These are phyloP conservation scores for Sebastes melanostomus DNA, from an alignment of 2,797 vertebrate genomes.

Conservation along the genomic window DNA sequence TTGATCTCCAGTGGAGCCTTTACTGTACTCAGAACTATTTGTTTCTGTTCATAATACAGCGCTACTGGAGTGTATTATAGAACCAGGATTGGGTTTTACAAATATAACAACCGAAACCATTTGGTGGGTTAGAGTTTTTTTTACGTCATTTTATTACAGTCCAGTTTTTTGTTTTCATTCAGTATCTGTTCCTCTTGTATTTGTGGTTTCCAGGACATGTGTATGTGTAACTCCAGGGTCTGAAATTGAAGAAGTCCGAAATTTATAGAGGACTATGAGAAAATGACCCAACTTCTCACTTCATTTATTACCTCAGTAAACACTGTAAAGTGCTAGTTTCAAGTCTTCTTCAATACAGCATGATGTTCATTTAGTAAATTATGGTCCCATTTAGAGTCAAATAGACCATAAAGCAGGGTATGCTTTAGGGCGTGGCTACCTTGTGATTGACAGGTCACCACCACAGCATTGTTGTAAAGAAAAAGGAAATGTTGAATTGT, in stretches of 20 bases:
- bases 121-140: not conserved
- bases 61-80: not conserved
- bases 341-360: not conserved
- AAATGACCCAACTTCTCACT: not conserved
- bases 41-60: slow-evolving; percentile 10
- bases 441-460: no score
- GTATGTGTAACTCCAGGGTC: no score
- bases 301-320: not conserved
- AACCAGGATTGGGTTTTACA: slow-evolving; percentile 6
- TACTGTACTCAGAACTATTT: slow-evolving; percentile 8
- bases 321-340: not conserved
- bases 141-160: not conserved
- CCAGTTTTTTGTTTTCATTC: not conserved
- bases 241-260: not conserved
- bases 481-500: not conserved
- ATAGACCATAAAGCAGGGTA: no score
- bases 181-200: not conserved
- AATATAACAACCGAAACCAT: slow-evolving; percentile 14
- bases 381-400: not conserved
- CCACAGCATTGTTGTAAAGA: not conserved
- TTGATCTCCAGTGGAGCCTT: slow-evolving; percentile 3
- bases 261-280: not conserved
- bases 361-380: not conserved
- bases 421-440: no score
- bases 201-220: not conserved